Base-by-base conservation (phyloP, 1,140 invertebrate species). In the Monochamus saltuarius region DNA sequence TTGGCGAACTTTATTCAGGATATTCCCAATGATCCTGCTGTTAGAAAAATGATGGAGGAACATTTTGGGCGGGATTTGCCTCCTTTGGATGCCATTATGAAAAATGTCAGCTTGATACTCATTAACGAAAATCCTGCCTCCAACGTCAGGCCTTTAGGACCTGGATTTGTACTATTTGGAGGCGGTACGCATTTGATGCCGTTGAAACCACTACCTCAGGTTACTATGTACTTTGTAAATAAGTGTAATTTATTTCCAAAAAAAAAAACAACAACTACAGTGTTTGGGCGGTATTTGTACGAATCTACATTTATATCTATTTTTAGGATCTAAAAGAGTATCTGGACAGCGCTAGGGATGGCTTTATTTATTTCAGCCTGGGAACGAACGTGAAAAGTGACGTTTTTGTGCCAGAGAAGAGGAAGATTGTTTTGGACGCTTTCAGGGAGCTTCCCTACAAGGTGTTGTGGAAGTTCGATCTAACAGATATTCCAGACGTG, bases 71-170 rank as follows among this genome's bases (percentile, higher is more conserved):
- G 65, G 1, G 59, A 74, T 46, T 61, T 72, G n/a, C 79, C 81
- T 0, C 59, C 71, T 34, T 61, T 83, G 3, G 67, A 72, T 2
- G 77, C 83, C 36, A 59, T 84, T 7, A 68, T 73, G 22, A 72
- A 72, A 36, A 79, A 81, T 67, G 68, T 79, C 0, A 78, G 78
- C 49, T 62, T 85, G 66, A 37, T 83, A 9, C 77, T 86, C 49
- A 46, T 77, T 0, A 82, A 81, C 65, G 65, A 65, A 8, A 74
- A 82, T 71, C 75, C 76, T 1, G 67, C 76, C 19, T 73, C 79
- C 55, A 67, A 74, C 49, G 72, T 74, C 50, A 69, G 76, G 37
- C 77, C 82, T 7, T 67, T 74, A 8, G 73, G 77, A n/a, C 79
- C 80, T 6, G 72, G 65, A 43, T 69, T 81, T 3, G 62, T 81